Base-by-base conservation (phyloP, 2,888 invertebrate genomes). In the Cinara cedri region DNA sequence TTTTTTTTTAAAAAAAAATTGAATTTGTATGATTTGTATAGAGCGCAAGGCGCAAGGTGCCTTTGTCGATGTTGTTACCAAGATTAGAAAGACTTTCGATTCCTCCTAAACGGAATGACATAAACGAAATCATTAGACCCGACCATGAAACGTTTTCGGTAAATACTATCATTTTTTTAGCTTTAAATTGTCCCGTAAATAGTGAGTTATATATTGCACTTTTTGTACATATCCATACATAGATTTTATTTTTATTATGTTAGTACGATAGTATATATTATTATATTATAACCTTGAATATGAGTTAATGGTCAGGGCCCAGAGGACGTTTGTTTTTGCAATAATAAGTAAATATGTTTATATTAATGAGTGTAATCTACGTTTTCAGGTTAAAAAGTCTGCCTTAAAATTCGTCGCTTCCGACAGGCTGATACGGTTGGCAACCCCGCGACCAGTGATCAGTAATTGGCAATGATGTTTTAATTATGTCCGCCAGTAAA, bases 301-400 rank as follows among this genome's bases (percentile, higher is more conserved):
- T n/a, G n/a, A n/a, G n/a, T n/a, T n/a, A n/a, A n/a, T n/a, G n/a
- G n/a, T n/a, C n/a, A n/a, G n/a, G n/a, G n/a, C n/a, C n/a, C n/a
- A n/a, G n/a, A n/a, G n/a, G n/a, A n/a, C n/a, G n/a, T n/a, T n/a
- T n/a, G n/a, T n/a, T n/a, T n/a, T n/a, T n/a, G n/a, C n/a, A n/a
- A n/a, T n/a, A n/a, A n/a, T n/a, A n/a, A n/a, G n/a, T n/a, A 26
- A 19, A 34, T 57, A 57, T 24, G 4, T 2, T 60, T 16, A 34
- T n/a, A 1, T 11, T 19, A n/a, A 0, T 1, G n/a, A 42, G n/a
- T 42, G 19, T 42, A 42, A 63, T 63, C 1, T 10, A 42, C 34
- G 34, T 34, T 63, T 63, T 63, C 13, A 63, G 65, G 65, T 65
- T 46, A 65, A 65, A 44, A 65, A 65, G 16, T 65, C 63, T 8